Base-by-base conservation (phyloP, 1,140 invertebrate genomes). In the Drosophila ironensis region DNA sequence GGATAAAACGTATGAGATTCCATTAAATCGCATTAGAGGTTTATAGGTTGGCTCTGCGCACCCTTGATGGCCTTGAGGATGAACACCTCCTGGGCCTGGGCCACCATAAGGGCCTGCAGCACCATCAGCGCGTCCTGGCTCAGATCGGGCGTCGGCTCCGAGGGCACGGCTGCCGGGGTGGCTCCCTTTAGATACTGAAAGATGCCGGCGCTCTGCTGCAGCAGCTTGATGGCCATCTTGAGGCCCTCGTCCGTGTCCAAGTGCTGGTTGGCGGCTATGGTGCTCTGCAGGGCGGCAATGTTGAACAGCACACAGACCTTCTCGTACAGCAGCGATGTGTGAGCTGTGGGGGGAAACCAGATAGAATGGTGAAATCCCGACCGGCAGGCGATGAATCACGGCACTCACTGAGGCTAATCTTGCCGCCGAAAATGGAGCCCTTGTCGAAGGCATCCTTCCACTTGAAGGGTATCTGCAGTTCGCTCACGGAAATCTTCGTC, bases 401-500 rank as follows among this genome's bases (percentile, higher is more conserved):
- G n/a, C n/a, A 63, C 94, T 93, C 93, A 99, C 97, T 98, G 52
- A 99, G 91, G 90, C 96, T 98, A 72, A 96, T 95, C 90, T 96
- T 94, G 48, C 96, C 96, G 54, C 96, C 96, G 92, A 99, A 99
- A 66, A 99, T 93, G 4, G 96, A 96, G 33, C 97, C 97, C 88
- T 97, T 97, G 89, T 99, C 97, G 91, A 99, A 99, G 2, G 98
- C 98, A 95, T 99, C 98, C 91, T 98, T 98, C 98, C 98, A 99
- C 90, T 99, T 99, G 87, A 99, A 99, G 20, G 97, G 95, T 77
- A 98, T 96, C 88, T 97, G 95, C 17, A 97, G 92, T 89, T 97
- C 97, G 67, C 97, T 94, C 2, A 97, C 93, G 9, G 98, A 97
- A 68, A 99, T 95, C 92, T 99, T 99, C 22, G 93, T 93, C 91